These are phyloP conservation scores for Cheilosia vulpina DNA, from an alignment of 2,888 invertebrate genomes.

Conservation along the genomic window DNA sequence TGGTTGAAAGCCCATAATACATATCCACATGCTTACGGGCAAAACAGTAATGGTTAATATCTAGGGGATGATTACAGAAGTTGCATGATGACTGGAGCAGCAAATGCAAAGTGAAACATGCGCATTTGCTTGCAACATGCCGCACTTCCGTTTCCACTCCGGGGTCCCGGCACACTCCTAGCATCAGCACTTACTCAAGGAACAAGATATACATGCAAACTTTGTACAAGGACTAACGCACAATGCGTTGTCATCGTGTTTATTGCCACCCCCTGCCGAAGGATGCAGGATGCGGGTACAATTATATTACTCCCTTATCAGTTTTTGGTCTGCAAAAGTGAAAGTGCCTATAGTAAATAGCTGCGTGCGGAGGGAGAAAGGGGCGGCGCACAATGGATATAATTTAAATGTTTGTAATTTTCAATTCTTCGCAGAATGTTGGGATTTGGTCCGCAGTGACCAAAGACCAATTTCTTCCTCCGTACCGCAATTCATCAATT, in stretches of 20 bases:
- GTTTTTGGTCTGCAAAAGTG: constrained; percentile 30
- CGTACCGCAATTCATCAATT: too few relatives aligned
- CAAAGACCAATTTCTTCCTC: neutral
- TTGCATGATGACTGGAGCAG: constrained; percentile 51
- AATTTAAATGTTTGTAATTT: constrained; percentile 47
- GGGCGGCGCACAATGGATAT: constrained; percentile 13
- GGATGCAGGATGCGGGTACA: constrained; percentile 42
- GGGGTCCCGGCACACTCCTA: constrained; percentile 28
- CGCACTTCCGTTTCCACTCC: constrained; percentile 36
- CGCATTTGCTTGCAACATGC: constrained; percentile 74
- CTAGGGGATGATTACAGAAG: constrained; percentile 45
- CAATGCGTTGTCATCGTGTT: constrained; percentile 70
- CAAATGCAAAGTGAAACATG: constrained; percentile 69
- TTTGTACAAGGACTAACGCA: constrained; percentile 41
- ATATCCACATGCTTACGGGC: constrained; percentile 58
- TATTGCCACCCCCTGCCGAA: constrained; percentile 37
- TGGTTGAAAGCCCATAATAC: constrained; percentile 24
- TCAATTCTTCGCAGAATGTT: constrained; percentile 27
- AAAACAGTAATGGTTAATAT: too few relatives aligned
- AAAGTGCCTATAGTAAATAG: constrained; percentile 22
- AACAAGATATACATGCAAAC: constrained; percentile 37
- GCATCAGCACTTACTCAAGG: neutral
- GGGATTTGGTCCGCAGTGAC: constrained; percentile 7
- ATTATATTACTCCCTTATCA: constrained; percentile 41
- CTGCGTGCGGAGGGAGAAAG: neutral